Base-by-base conservation (phyloP, 2,888 invertebrate species). In the Pollenia amentaria region DNA sequence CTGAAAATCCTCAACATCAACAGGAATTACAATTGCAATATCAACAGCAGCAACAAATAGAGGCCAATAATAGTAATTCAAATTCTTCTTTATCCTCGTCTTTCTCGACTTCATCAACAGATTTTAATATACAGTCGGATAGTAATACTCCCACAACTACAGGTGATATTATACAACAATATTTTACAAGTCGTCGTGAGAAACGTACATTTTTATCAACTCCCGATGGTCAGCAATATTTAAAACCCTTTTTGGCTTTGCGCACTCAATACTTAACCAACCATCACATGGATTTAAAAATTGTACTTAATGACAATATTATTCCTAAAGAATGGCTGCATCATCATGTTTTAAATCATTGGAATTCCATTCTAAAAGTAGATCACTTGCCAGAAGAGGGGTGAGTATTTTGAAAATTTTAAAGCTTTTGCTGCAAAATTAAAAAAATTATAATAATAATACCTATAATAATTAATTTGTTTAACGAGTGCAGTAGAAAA, bases 371-470 rank as follows among this genome's bases (percentile, higher is more conserved):
- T 91, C 93, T 97, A 55, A 94, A 95, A 88, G 94, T 96, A 42
- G 96, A 96, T 91, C 96, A 96, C 89, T 95, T 95, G 85, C 94
- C 94, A 82, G 96, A 97, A 90, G 95, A 94, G 90, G 96, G 96
- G 96, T 96, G 92, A 93, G 93, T 92, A 62, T 7, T 9, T 29
- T 38, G 6, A 29, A 51, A 67, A 67, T 64, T 11, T 9, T 29
- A 55, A 18, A 48, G 11, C 4, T 44, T 67, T 48, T 67, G 46
- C 16, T 67, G 48, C 10, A 53, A 21, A 51, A 3, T 18, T 16
- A 51, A 42, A 48, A 42, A 72, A 12, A 72, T 9, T 16, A 16
- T 9, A 62, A 16, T 40, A 16, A 38, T 12, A 46, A 14, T 8
- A 29, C 1, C 9, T 38, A 14, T 38, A 38, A 14, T 1, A 38